These are phyloP conservation scores for Melipona quadrifasciata DNA, from an alignment of 1,140 invertebrate species.

Conservation along the genomic window DNA sequence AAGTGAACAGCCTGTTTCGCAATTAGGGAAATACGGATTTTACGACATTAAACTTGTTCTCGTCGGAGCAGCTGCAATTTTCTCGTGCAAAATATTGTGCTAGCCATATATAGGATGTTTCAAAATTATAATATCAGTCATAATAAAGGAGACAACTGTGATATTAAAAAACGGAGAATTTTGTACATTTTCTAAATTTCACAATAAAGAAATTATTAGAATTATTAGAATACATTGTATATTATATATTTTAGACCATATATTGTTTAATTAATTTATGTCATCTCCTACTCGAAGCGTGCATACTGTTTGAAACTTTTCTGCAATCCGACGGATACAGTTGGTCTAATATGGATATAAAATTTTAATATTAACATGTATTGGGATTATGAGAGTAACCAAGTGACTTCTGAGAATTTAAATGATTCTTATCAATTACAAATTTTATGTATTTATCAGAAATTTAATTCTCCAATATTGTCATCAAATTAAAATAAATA, in stretches of 20 bases:
- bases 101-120: not conserved
- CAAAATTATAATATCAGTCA: not conserved
- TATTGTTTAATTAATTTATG: no score
- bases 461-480: no score
- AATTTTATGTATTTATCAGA: no score
- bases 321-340: not conserved
- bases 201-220: no score
- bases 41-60: not conserved
- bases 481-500: no score
- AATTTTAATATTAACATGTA: not conserved
- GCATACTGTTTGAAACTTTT: not conserved
- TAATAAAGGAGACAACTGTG: not conserved
- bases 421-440: no score
- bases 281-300: no score
- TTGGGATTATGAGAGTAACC: no score
- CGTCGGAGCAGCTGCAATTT: not conserved
- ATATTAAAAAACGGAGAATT: not conserved
- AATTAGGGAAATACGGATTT: slow-evolving; percentile 24
- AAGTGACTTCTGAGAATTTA: not conserved
- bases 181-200: not conserved
- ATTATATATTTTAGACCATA: no score
- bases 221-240: no score
- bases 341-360: not conserved
- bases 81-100: not conserved
- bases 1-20: slow-evolving; percentile 8